Base-by-base conservation (phyloP, 1,140 invertebrate genomes). In the Hyles vespertilio region DNA sequence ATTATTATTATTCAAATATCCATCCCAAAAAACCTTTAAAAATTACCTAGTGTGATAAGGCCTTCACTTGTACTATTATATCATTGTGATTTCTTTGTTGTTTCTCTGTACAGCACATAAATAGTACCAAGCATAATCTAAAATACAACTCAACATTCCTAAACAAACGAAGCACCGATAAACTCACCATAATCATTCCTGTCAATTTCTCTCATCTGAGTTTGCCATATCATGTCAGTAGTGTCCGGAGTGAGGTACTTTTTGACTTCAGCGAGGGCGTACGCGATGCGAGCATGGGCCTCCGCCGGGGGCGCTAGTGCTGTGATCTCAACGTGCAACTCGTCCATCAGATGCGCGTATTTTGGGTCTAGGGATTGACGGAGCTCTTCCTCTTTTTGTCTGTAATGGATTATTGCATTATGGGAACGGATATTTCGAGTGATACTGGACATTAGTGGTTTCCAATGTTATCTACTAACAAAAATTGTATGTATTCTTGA, bases 281-380 rank as follows among this genome's bases (percentile, higher is more conserved):
- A 97, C 0, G 97, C 95, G 12, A 98, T 95, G 56, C 97, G 91
- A 11, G 95, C 95, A 84, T 99, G 96, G 1, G 96, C 96, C 81
- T 99, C 97, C 0, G 96, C 94, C 0, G 97, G 96, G 10, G 96
- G 94, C 5, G 96, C 97, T 59, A 95, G 92, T 9, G 96, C 96
- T 47, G 95, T 95, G 58, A 99, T 96, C 84, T 98, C 95, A 0
- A 99, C 96, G 81, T 99, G 98, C 3, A 99, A 91, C 67, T 98
- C 97, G 67, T 98, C 97, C 56, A 93, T 93, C 9, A 99, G 91
- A 87, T 99, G 98, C 6, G 95, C 92, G 81, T 97, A 98, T 81
- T 98, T 98, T 0, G 96, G 96, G 83, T 99, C 97, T 50, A 95
- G 89, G 1, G 95, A 95, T 70, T 93, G 93, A 43, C 97, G 90